A percentile compares a stretch with the other conserved stretches of the same genome.
These are phyloP conservation scores for Sceloporus undulatus DNA, from an alignment of 2,113 vertebrate genomes.

Conservation along the genomic window DNA sequence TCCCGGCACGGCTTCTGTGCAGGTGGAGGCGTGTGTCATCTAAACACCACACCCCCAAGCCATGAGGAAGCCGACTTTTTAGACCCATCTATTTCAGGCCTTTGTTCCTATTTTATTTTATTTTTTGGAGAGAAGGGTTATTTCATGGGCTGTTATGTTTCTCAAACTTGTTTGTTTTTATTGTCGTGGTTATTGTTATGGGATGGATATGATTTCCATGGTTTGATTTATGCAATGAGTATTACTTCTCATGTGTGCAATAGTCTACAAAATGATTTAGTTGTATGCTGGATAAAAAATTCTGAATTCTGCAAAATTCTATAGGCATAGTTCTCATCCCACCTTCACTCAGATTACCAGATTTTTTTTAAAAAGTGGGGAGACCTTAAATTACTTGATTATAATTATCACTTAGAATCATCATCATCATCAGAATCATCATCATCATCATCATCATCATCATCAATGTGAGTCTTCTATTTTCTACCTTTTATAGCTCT, in stretches of 20 bases:
- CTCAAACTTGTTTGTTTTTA: constrained; percentile 16
- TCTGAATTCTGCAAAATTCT: constrained; percentile 31
- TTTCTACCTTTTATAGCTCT: constrained; percentile 26
- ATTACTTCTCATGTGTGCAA: constrained; percentile 4
- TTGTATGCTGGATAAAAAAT: constrained; percentile 26
- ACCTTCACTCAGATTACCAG: constrained; percentile 33
- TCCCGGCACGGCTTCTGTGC: no score
- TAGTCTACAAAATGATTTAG: constrained; percentile 23
- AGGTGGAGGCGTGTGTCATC: no score
- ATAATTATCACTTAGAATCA: constrained; percentile 40
- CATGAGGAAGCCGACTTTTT: no score
- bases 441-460: no score
- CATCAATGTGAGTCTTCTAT: constrained; percentile 6
- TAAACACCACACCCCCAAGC: no score
- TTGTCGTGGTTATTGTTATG: constrained; percentile 38
- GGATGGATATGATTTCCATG: constrained; percentile 52
- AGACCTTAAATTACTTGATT: constrained; percentile 27
- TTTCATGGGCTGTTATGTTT: constrained; percentile 26
- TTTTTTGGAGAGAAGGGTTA: background rate
- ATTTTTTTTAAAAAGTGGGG: constrained; percentile 19
- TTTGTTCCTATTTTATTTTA: no score
- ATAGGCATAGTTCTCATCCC: constrained; percentile 44
- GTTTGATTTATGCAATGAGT: constrained; percentile 24
- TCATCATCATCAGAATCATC: no score
- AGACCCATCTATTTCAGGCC: no score